These are phyloP conservation scores for Sclerodermus sp. DNA, from an alignment of 2,888 invertebrate genomes.

Conservation along the genomic window DNA sequence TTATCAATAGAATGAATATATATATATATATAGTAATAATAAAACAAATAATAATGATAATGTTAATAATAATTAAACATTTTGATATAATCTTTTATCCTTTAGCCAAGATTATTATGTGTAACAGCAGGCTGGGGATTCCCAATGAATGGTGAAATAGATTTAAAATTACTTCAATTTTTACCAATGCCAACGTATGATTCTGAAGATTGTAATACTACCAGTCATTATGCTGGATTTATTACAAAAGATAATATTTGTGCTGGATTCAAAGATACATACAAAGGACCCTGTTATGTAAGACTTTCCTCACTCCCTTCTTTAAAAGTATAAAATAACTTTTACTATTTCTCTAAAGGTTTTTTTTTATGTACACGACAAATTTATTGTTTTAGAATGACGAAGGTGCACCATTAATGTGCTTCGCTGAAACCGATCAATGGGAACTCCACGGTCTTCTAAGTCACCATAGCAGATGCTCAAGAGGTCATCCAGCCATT, in stretches of 20 bases:
- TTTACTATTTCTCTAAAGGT: no score
- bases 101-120: conserved; percentile 60
- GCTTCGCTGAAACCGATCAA: conserved; percentile 60
- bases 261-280: conserved; percentile 62
- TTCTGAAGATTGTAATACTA: conserved; percentile 64
- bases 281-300: conserved; percentile 65
- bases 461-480: conserved; percentile 65
- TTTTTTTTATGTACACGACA: conserved; percentile 1
- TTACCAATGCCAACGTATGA: conserved; percentile 62
- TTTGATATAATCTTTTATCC: conserved; percentile 1
- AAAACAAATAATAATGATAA: no score
- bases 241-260: conserved; percentile 65
- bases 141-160: conserved; percentile 49
- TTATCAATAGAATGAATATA: no score
- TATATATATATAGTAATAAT: no score
- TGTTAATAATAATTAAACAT: background rate
- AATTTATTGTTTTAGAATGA: conserved; percentile 61
- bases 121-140: conserved; percentile 66
- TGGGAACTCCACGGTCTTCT: conserved; percentile 68
- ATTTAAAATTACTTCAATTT: conserved; percentile 60
- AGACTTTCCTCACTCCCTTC: conserved; percentile 40
- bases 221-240: conserved; percentile 65
- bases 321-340: no score
- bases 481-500: conserved; percentile 64
- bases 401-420: conserved; percentile 70